These are phyloP conservation scores for Criorhina ranunculi DNA, from an alignment of 2,888 invertebrate species.

Conservation along the genomic window DNA sequence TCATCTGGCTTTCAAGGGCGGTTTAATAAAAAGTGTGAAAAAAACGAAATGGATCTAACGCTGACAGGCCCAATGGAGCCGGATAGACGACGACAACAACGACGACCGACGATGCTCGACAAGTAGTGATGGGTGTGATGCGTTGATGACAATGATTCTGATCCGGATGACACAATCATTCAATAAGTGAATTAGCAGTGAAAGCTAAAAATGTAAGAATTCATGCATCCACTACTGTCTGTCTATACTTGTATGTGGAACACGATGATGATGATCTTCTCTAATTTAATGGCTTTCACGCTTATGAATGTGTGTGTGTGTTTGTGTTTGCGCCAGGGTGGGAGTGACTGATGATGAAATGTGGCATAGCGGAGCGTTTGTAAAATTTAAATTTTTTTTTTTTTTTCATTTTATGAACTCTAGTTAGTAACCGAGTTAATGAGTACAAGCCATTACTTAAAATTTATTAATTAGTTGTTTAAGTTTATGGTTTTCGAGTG, in stretches of 20 bases:
- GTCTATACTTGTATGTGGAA: slow-evolving; percentile 16
- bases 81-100: background rate
- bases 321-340: background rate
- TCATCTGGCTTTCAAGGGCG: slow-evolving; percentile 73
- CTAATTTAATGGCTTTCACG: slow-evolving; percentile 29
- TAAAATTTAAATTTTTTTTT: slow-evolving; percentile 1
- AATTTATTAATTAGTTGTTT: background rate
- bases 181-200: slow-evolving; percentile 71
- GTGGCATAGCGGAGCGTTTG: background rate
- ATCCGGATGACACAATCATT: slow-evolving; percentile 77
- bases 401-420: background rate
- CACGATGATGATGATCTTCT: slow-evolving; percentile 27
- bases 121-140: slow-evolving; percentile 47
- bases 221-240: slow-evolving; percentile 12
- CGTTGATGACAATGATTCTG: slow-evolving; percentile 71
- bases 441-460: background rate
- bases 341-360: slow-evolving; percentile 7
- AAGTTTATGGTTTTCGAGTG: background rate
- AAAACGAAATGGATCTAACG: slow-evolving; percentile 29
- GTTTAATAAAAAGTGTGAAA: slow-evolving; percentile 54
- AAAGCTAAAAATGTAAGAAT: slow-evolving; percentile 52
- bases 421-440: background rate
- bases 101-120: too few species aligned
- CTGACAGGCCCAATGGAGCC: slow-evolving; percentile 5
- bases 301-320: background rate